phyloP scores from a whole-genome alignment of 2,888 invertebrate species.

The Cataglyphis rosenhaueri region DNA sequence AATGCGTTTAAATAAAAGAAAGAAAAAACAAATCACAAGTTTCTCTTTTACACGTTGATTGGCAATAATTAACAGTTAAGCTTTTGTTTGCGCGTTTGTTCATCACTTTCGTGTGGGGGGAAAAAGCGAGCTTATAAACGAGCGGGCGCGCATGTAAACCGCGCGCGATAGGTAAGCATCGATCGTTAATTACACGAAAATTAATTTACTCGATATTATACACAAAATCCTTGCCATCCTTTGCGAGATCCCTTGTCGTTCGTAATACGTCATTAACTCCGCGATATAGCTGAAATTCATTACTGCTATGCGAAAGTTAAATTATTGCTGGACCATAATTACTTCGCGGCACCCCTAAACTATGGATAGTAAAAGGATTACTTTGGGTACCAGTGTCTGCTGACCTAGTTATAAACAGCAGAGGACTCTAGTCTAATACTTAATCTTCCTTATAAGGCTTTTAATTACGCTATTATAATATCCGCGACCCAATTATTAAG shows the following conservation, averaged over 20 bases:
- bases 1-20: background rate
- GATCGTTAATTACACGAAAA: conserved; percentile 55
- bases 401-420: conserved; percentile 37
- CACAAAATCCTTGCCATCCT: conserved; percentile 48
- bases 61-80: conserved; percentile 41
- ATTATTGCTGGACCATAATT: conserved; percentile 53
- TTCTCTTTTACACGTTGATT: conserved; percentile 10
- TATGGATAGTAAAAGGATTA: conserved; percentile 54
- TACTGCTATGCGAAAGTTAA: conserved; percentile 48
- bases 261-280: conserved; percentile 55
- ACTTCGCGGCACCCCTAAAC: conserved; percentile 48
- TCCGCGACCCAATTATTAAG: background rate
- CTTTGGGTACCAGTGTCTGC: conserved; percentile 16
- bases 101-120: background rate
- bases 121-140: background rate
- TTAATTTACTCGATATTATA: conserved; percentile 64
- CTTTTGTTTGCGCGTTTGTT: conserved; percentile 20
- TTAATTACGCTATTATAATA: conserved; percentile 38
- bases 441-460: conserved; percentile 46
- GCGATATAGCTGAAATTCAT: conserved; percentile 55
- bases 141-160: background rate
- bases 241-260: conserved; percentile 48
- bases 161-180: conserved; percentile 37
- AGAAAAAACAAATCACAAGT: background rate
- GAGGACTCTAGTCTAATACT: conserved; percentile 20